Evolutionary conservation across 2,888 invertebrate species (phyloP).

Genomic region (Acanthosoma haemorrhoidale): DNA sequence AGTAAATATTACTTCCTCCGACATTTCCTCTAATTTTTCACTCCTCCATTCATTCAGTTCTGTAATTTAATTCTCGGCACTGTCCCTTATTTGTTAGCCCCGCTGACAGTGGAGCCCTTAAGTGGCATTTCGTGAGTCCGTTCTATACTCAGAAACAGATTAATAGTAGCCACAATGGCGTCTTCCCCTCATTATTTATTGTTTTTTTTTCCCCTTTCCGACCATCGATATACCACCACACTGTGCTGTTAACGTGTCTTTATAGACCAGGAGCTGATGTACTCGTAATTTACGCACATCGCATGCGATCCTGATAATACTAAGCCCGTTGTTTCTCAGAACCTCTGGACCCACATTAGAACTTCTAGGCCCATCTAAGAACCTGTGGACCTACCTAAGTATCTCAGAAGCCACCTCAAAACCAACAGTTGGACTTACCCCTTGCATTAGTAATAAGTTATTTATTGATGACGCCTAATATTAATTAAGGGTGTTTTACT

Average conservation of each 20-base stretch:
- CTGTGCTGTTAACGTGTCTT: neutral
- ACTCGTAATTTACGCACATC: neutral
- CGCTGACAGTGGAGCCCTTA: neutral
- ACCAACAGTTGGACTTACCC: too few species aligned
- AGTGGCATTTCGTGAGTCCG: conserved; percentile 3
- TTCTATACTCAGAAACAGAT: neutral
- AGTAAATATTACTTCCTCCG: conserved; percentile 7
- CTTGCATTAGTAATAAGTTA: too few species aligned
- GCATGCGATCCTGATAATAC: neutral
- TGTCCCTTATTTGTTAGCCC: neutral
- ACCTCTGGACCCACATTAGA: neutral
- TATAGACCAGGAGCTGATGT: neutral
- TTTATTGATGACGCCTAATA: too few species aligned
- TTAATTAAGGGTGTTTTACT: too few species aligned
- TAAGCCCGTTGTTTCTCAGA: neutral
- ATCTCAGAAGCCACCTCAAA: too few species aligned
- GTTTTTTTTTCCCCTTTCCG: neutral
- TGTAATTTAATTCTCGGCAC: conserved; percentile 14
- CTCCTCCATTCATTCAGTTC: neutral
- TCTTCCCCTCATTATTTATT: neutral
- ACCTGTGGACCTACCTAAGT: too few species aligned
- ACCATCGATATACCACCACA: neutral
- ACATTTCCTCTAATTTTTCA: conserved; percentile 3
- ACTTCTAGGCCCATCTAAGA: too few species aligned
- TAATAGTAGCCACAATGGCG: neutral